These are phyloP conservation scores for Ricordea florida DNA, from an alignment of 92 coral and sea anemone species.

Conservation along the genomic window DNA sequence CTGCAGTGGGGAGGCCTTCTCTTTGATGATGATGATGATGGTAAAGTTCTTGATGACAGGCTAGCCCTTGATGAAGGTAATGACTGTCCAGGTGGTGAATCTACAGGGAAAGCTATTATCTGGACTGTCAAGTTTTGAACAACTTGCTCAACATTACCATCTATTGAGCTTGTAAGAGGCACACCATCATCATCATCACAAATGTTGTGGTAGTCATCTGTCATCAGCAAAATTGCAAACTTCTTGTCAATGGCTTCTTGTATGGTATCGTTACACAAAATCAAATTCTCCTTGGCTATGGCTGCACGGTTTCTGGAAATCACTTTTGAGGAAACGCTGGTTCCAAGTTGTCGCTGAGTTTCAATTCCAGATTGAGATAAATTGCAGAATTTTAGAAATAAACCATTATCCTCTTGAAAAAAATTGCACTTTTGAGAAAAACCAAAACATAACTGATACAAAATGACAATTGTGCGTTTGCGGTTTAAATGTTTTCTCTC, in stretches of 20 bases:
- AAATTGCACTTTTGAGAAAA: slow-evolving; percentile 9
- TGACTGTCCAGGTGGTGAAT: too few relatives aligned
- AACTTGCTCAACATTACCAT: too few relatives aligned
- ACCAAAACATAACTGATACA: slow-evolving; percentile 28
- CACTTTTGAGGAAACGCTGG: not conserved
- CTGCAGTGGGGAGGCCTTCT: too few relatives aligned
- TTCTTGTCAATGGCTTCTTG: slow-evolving; percentile 15
- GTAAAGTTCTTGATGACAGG: too few relatives aligned
- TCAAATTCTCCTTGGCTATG: not conserved
- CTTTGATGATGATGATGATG: too few relatives aligned
- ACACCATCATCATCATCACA: too few relatives aligned
- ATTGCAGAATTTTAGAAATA: slow-evolving; percentile 3
- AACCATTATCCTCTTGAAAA: slow-evolving; percentile 20
- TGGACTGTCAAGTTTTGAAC: too few relatives aligned
- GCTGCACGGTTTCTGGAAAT: not conserved
- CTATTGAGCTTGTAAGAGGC: too few relatives aligned
- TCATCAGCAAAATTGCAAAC: slow-evolving; percentile 7
- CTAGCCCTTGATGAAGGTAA: too few relatives aligned
- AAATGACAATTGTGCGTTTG: slow-evolving; percentile 12
- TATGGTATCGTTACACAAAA: slow-evolving; percentile 3
- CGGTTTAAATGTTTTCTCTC: not conserved
- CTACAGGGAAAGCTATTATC: too few relatives aligned
- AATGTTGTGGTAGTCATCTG: slow-evolving; percentile 39
- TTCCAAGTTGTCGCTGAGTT: slow-evolving; percentile 2
- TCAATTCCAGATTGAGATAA: slow-evolving; percentile 1